These are phyloP conservation scores for Cepphus grylle DNA, from an alignment of 2,113 vertebrate genomes.

Conservation along the genomic window DNA sequence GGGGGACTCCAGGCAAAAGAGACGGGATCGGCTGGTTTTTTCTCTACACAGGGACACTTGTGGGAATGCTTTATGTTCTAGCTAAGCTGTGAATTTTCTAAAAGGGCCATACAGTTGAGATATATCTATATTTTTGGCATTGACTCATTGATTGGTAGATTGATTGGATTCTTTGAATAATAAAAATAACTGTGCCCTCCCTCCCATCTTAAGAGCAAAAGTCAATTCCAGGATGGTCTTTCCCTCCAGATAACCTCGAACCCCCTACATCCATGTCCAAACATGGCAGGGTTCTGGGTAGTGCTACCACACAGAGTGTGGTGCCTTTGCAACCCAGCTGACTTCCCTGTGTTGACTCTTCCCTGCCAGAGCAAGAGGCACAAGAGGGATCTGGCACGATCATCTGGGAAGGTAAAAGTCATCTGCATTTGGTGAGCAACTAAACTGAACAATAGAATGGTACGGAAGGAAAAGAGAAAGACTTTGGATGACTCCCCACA, in stretches of 20 bases:
- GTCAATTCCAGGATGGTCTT: not conserved
- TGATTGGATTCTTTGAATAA: not conserved
- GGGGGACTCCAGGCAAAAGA: not conserved
- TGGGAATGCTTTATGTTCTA: not conserved
- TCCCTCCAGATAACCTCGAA: not conserved
- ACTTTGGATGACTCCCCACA: not conserved
- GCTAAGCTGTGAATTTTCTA: slow-evolving; percentile 63
- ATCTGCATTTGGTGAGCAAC: not conserved
- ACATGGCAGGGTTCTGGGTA: not conserved
- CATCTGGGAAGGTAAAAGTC: not conserved
- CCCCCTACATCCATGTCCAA: not conserved
- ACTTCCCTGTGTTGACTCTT: not conserved
- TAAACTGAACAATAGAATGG: not conserved
- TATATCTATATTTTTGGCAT: slow-evolving; percentile 42
- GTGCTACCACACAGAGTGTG: not conserved
- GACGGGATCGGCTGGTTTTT: not conserved
- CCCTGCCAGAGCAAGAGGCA: not conserved
- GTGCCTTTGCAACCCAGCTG: not conserved
- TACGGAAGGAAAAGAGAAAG: not conserved
- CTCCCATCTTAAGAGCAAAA: not conserved
- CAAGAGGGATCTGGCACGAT: not conserved
- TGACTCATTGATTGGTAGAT: not conserved
- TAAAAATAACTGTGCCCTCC: not conserved
- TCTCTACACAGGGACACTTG: not conserved
- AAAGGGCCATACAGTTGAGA: not conserved